Base-by-base conservation (phyloP, 2,113 vertebrate species). In the Pituophis catenifer region DNA sequence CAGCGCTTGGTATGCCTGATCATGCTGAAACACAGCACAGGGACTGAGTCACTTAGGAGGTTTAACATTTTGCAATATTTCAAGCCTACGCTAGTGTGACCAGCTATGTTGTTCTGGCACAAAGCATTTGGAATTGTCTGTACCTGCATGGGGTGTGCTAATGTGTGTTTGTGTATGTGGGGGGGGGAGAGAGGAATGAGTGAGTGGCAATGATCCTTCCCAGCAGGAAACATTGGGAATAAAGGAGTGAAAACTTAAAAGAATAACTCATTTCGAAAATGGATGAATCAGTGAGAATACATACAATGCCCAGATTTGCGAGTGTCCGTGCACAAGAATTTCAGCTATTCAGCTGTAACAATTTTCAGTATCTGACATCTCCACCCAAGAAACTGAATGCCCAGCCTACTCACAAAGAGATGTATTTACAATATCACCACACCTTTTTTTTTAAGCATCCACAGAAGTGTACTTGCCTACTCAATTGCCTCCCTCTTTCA, bases 1-100 rank as follows among this genome's bases (percentile, higher is more conserved):
- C 15, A 98, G 97, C 91, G 98, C 98, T 96, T 98, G 98, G 96
- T 98, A 99, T 24, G 98, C 97, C 93, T 97, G 97, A 95, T 98
- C 98, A 92, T 98, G 98, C 99, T 99, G 96, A 89, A 97, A 98
- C 50, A 94, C 54, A 95, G 93, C 93, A 93, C 21, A 86, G 44
- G 90, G 91, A 50, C 12, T 89, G 62, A 58, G 44, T 59, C 38
- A 90, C 12, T 88, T 57, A 88, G n/a, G 50, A 24, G 54, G 52
- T 10, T 10, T 26, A 87, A 26, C 17, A 65, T 11, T 17, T 90
- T 29, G 24, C 33, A 89, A 44, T 53, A 62, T 26, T 62, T 91
- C 90, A 48, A 54, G 91, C 13, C 52, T 93, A 70, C 9, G 23
- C 55, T 65, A 26, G 3, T 59, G 24, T 23, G 50, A 13, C 33